These are phyloP conservation scores for Diadophis punctatus DNA, from an alignment of 2,113 vertebrate genomes.

Conservation along the genomic window DNA sequence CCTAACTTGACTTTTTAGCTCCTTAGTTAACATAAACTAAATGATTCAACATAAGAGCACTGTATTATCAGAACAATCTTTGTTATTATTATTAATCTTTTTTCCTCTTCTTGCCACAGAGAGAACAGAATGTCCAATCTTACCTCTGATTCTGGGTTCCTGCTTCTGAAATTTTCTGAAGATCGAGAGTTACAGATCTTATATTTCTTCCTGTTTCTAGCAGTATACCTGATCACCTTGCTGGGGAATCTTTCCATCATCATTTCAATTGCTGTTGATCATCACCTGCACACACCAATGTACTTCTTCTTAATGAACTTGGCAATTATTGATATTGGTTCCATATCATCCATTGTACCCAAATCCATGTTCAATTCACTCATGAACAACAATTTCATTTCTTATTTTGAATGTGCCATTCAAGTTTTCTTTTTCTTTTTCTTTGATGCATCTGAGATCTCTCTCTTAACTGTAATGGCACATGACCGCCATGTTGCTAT, in stretches of 20 bases:
- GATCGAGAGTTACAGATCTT: background rate
- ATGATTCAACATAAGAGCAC: background rate
- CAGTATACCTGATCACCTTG: background rate
- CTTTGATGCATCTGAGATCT: background rate
- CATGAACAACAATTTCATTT: background rate
- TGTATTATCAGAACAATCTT: background rate
- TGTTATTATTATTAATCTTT: background rate
- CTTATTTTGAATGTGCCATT: background rate
- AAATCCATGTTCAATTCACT: background rate
- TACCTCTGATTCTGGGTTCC: background rate
- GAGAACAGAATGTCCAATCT: background rate
- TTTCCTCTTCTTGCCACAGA: background rate
- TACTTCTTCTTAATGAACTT: background rate
- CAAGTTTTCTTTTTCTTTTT: background rate
- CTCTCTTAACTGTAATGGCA: slow-evolving; percentile 4
- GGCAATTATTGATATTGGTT: background rate
- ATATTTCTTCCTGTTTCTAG: background rate
- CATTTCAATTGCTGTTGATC: background rate
- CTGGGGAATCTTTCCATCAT: background rate
- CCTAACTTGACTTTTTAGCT: background rate
- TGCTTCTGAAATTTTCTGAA: background rate
- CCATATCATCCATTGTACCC: background rate
- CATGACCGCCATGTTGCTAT: slow-evolving; percentile 1
- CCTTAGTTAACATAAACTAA: background rate
- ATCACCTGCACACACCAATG: background rate